Base-by-base conservation (phyloP, 2,113 vertebrate species). In the Corythoichthys intestinalis region DNA sequence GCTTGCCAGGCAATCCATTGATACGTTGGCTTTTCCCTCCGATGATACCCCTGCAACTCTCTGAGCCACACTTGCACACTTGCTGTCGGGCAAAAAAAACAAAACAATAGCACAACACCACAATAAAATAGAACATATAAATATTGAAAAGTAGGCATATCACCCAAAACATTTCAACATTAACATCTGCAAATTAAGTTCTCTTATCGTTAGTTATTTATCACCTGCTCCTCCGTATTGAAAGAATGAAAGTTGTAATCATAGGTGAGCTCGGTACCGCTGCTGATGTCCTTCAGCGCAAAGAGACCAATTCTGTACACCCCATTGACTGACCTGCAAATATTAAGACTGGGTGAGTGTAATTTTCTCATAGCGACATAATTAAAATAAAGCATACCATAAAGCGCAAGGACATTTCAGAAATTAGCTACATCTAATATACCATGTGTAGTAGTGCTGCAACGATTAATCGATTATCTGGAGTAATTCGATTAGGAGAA, bases 201-300 rank as follows among this genome's bases (percentile, higher is more conserved):
- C 2, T 34, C 20, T 12, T 56, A 10, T 56, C 0, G 66, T 49
- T 65, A 8, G 15, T 17, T 34, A 20, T 65, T 37, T 37, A 73
- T 90, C 82, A 98, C 97, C 94, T 99, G 97, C 75, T 98, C 96
- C 67, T 98, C 97, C 11, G 95, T 95, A 34, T 99, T 99, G 84
- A 99, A 99, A 35, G 97, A 97, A 83, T 98, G 97, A 83, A 99
- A 99, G 82, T 99, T 99, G 93, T 99, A 98, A 88, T 99, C 97
- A 0, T 99, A 99, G 38, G 96, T 98, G 82, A 99, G 93, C 68
- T 99, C 97, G 0, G 93, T 97, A 15, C 96, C 96, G 4, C 94
- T 96, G 71, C 74, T 91, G 90, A 98, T 94, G 61, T 98, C 96
- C 82, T 94, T 98, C 67, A 98, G 93, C 0, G 97, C 97, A 48